Evolutionary conservation across 2,888 invertebrate genomes (phyloP).

Genomic region (Agrilus mali): DNA sequence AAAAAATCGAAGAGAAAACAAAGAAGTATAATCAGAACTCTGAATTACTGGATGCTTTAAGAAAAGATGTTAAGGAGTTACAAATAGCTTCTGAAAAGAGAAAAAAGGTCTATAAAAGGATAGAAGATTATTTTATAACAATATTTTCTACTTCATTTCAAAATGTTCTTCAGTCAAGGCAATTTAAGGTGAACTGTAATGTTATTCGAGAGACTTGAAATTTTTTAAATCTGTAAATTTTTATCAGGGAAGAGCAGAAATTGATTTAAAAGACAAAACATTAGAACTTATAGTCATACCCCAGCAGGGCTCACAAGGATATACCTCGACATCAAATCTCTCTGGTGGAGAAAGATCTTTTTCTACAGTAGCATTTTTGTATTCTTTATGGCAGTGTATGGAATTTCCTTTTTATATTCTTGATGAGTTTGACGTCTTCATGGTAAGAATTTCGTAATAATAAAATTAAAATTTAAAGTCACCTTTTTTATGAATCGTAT

Average conservation of each 20-base stretch:
- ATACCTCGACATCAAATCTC: conserved; percentile 50
- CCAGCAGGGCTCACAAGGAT: conserved; percentile 36
- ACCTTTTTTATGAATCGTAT: no score
- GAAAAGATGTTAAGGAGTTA: conserved; percentile 19
- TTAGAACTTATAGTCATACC: conserved; percentile 43
- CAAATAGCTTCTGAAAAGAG: conserved; percentile 23
- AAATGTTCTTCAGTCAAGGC: conserved; percentile 40
- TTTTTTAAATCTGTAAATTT: neutral
- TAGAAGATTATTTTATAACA: conserved; percentile 30
- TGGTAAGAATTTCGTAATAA: conserved; percentile 49
- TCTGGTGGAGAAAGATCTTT: conserved; percentile 95
- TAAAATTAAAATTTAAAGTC: neutral
- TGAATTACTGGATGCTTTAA: conserved; percentile 21
- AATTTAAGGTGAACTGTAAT: conserved; percentile 39
- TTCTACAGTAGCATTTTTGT: conserved; percentile 86
- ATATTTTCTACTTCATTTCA: conserved; percentile 38
- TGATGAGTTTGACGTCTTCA: conserved; percentile 95
- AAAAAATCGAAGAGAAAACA: conserved; percentile 23
- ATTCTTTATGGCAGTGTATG: conserved; percentile 87
- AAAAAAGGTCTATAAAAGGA: conserved; percentile 25
- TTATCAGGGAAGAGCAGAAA: conserved; percentile 42
- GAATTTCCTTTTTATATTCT: conserved; percentile 86
- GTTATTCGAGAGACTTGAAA: neutral
- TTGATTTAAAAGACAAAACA: conserved; percentile 36
- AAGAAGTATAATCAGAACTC: conserved; percentile 24